phyloP scores from a whole-genome alignment of 2,113 vertebrate genomes.

The Lethenteron camtschaticum region DNA sequence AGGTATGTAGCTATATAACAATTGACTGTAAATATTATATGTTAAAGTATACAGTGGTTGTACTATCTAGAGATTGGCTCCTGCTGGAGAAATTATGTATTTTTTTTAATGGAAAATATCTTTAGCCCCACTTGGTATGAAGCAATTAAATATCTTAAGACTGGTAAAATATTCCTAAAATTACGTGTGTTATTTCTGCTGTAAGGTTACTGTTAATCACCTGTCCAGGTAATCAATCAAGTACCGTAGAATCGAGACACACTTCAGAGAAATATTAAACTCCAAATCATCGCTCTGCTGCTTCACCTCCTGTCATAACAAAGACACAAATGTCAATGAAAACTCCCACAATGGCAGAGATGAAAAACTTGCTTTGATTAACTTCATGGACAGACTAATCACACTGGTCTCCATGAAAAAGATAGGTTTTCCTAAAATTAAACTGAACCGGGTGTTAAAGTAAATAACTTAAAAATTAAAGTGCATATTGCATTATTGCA shows the following conservation, averaged over 20 bases:
- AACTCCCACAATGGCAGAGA: no score
- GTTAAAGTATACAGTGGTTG: background rate
- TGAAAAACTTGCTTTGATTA: no score
- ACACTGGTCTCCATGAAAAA: no score
- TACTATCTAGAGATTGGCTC: background rate
- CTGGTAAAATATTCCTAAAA: background rate
- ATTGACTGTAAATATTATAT: background rate
- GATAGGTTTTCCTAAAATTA: no score
- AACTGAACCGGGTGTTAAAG: no score
- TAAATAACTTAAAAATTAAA: no score
- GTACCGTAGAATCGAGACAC: slow-evolving; percentile 58
- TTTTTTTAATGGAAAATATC: background rate
- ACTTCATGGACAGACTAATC: no score
- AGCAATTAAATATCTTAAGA: background rate
- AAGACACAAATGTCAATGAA: background rate
- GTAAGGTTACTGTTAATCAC: slow-evolving; percentile 20
- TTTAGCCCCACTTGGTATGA: background rate
- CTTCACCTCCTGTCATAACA: slow-evolving; percentile 38
- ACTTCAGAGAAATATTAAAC: slow-evolving; percentile 70
- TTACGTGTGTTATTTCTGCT: background rate
- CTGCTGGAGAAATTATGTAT: background rate
- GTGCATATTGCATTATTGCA: no score
- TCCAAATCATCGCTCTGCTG: slow-evolving; percentile 38
- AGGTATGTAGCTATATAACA: no score
- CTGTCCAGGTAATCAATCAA: slow-evolving; percentile 59